These are phyloP conservation scores for Chelonus formosanus DNA, from an alignment of 2,888 invertebrate genomes.

Conservation along the genomic window DNA sequence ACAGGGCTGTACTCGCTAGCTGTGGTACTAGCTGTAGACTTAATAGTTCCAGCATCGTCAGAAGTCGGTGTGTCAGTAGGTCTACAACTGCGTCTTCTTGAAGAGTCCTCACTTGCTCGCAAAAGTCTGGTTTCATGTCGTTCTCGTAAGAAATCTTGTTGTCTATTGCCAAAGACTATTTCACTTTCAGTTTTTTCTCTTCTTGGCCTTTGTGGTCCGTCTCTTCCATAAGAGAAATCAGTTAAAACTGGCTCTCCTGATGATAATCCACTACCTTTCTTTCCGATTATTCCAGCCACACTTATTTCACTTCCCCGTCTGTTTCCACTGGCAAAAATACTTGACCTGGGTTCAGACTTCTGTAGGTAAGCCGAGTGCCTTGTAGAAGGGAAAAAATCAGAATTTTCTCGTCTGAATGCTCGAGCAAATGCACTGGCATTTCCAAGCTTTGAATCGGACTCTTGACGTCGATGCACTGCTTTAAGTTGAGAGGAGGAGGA, in stretches of 20 bases:
- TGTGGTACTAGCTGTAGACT: constrained; percentile 61
- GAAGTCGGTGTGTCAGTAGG: constrained; percentile 56
- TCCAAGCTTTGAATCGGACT: constrained; percentile 76
- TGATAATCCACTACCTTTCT: constrained; percentile 65
- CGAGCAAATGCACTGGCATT: constrained; percentile 74
- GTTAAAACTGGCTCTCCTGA: constrained; percentile 76
- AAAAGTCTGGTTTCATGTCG: constrained; percentile 65
- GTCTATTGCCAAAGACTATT: constrained; percentile 78
- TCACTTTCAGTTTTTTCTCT: constrained; percentile 91
- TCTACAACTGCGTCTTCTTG: constrained; percentile 65
- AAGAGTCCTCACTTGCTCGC: constrained; percentile 52
- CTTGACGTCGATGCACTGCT: constrained; percentile 73
- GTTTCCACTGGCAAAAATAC: constrained; percentile 74
- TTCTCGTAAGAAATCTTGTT: constrained; percentile 51
- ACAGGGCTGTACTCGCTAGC: constrained; percentile 63
- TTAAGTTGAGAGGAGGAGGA: constrained; percentile 64
- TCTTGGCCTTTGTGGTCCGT: constrained; percentile 70
- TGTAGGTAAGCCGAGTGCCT: constrained; percentile 80
- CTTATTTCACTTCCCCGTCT: constrained; percentile 70
- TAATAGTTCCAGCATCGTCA: constrained; percentile 58
- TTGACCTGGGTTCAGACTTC: constrained; percentile 66
- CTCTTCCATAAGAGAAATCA: constrained; percentile 71
- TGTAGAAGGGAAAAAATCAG: constrained; percentile 81
- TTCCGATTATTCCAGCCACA: constrained; percentile 59
- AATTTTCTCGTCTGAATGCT: constrained; percentile 84